Percentiles rank a stretch among this genome's conserved stretches.
phyloP scores from a whole-genome alignment of 1,140 invertebrate species.

The Aphis gossypii region DNA sequence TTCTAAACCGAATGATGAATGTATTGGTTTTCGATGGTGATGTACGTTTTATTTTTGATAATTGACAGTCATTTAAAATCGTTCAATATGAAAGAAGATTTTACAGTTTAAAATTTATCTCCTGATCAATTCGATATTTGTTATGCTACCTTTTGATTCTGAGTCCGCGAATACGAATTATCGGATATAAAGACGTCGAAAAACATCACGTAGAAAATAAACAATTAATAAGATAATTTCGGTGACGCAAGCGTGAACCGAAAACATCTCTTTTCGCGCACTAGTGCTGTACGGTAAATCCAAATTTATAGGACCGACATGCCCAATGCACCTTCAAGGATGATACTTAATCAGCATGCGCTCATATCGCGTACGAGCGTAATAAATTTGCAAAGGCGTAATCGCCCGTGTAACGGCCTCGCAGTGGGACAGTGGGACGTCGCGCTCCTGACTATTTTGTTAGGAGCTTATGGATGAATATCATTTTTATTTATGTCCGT shows the following conservation, averaged over 20 bases:
- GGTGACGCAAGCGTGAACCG: not conserved
- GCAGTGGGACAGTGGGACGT: too few species aligned
- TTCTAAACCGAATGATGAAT: too few species aligned
- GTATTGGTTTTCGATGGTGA: too few species aligned
- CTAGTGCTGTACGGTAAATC: not conserved
- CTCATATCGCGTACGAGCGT: not conserved
- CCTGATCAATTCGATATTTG: too few species aligned
- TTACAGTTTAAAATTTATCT: too few species aligned
- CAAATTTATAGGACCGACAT: not conserved
- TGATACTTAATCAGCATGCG: not conserved
- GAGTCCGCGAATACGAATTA: too few species aligned
- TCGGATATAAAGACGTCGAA: not conserved
- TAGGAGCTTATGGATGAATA: not conserved
- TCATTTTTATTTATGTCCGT: constrained; percentile 10
- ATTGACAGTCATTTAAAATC: too few species aligned
- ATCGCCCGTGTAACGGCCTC: not conserved
- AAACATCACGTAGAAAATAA: not conserved
- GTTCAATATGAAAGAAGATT: too few species aligned
- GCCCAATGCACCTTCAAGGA: not conserved
- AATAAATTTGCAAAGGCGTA: not conserved
- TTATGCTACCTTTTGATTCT: too few species aligned
- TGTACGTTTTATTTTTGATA: too few species aligned
- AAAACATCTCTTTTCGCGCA: not conserved
- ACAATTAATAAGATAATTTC: not conserved
- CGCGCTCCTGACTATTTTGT: not conserved